Evolutionary conservation across 2,797 vertebrate genomes (phyloP).

Genomic region (Micropoecilia bifurca): DNA sequence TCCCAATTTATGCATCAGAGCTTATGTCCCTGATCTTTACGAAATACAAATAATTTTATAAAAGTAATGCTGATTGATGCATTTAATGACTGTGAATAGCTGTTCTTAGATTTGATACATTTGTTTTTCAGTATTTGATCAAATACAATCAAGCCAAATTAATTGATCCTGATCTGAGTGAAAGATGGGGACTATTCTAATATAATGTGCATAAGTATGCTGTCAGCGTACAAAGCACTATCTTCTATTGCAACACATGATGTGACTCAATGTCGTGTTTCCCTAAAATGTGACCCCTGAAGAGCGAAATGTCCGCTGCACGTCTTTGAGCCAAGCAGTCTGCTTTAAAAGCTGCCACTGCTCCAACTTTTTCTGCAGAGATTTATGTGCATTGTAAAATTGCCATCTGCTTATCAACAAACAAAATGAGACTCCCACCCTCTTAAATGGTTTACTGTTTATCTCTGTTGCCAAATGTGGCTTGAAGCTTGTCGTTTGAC

Average conservation of each 20-base stretch:
- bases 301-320: constrained; percentile 33
- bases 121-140: constrained; percentile 1
- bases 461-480: constrained; percentile 46
- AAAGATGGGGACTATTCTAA: not conserved
- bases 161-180: not conserved
- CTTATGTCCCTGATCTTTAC: not conserved
- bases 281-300: constrained; percentile 8
- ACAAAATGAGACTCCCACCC: constrained; percentile 41
- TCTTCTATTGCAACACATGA: not conserved
- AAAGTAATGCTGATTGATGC: not conserved
- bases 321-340: constrained; percentile 38
- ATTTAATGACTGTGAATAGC: not conserved
- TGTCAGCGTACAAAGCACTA: not conserved
- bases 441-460: constrained; percentile 52
- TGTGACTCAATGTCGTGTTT: constrained; percentile 8
- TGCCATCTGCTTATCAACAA: constrained; percentile 71
- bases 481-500: constrained; percentile 50
- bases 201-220: not conserved
- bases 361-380: constrained; percentile 40
- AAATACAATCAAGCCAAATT: not conserved
- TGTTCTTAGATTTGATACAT: not conserved
- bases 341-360: constrained; percentile 16
- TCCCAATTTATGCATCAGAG: not conserved
- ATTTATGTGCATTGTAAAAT: constrained; percentile 61
- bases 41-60: not conserved